A percentile compares a stretch with the other conserved stretches of the same genome.
Evolutionary conservation across 1,140 invertebrate species (phyloP).

Genomic region (Polypedilum vanderplanki): DNA sequence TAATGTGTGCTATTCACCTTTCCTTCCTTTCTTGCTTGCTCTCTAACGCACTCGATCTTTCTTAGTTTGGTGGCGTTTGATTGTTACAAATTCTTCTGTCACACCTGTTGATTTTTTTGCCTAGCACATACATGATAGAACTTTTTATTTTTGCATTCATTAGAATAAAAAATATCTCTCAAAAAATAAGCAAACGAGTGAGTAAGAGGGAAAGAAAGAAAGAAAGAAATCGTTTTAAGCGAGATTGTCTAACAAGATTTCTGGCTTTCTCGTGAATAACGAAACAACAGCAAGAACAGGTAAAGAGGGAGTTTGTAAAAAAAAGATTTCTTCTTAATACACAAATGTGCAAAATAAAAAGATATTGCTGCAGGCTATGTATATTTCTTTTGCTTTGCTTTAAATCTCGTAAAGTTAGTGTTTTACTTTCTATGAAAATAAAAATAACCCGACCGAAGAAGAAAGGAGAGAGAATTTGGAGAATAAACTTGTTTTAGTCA

Average conservation of each 20-base stretch:
- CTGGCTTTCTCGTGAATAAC: too few species aligned
- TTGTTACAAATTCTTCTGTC: not conserved
- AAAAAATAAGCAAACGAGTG: not conserved
- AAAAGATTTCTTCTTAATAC: too few species aligned
- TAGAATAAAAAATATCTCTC: not conserved
- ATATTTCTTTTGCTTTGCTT: not conserved
- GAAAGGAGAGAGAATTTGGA: conserved; percentile 12
- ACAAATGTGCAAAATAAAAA: not conserved
- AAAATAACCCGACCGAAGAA: not conserved
- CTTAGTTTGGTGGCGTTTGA: not conserved
- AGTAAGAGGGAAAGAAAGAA: not conserved
- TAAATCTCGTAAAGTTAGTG: conserved; percentile 1
- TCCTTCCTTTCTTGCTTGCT: not conserved
- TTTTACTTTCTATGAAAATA: conserved; percentile 20
- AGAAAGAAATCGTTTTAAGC: not conserved
- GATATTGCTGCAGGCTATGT: conserved; percentile 5
- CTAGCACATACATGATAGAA: not conserved
- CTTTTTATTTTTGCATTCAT: too few species aligned
- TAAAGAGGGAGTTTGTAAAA: not conserved
- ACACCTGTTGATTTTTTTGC: conserved; percentile 1
- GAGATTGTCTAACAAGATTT: too few species aligned
- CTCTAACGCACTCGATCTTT: not conserved
- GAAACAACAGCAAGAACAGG: not conserved
- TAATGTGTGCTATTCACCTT: conserved; percentile 2
- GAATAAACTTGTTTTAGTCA: conserved; percentile 19